phyloP scores from a whole-genome alignment of 2,113 vertebrate genomes.

The Bubo blakistoni region DNA sequence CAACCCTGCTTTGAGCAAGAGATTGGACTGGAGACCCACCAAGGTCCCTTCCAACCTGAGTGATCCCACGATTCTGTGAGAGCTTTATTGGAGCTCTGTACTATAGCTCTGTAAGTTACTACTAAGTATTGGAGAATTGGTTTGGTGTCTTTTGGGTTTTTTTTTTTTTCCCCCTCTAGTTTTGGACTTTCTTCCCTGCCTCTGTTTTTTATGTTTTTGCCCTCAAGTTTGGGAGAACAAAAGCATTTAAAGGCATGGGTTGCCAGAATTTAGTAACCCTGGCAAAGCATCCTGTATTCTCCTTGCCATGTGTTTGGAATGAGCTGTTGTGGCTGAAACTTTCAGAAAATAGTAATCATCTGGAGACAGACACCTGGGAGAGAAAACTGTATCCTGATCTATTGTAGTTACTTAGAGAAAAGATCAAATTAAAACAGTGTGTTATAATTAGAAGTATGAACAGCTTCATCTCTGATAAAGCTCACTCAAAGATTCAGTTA shows the following conservation, averaged over 20 bases:
- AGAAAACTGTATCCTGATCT: neutral
- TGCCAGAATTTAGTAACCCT: neutral
- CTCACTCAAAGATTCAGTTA: neutral
- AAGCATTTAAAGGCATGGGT: neutral
- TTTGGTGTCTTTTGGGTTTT: neutral
- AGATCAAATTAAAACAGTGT: neutral
- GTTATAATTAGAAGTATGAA: neutral
- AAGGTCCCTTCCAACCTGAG: neutral
- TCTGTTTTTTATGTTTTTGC: neutral
- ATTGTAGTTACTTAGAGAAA: neutral
- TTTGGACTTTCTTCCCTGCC: neutral
- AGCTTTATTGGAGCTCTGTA: neutral
- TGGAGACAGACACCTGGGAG: neutral
- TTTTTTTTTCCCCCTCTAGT: neutral
- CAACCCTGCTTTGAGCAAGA: neutral
- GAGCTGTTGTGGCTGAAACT: neutral
- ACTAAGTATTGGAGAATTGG: neutral
- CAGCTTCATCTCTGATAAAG: neutral
- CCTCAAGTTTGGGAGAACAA: neutral
- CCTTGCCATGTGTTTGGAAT: neutral
- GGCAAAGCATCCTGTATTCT: neutral
- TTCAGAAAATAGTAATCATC: neutral
- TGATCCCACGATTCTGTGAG: neutral
- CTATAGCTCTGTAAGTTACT: neutral
- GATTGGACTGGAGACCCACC: neutral